phyloP scores from a whole-genome alignment of 2,888 invertebrate genomes.

The Kryphioiulus occultus region DNA sequence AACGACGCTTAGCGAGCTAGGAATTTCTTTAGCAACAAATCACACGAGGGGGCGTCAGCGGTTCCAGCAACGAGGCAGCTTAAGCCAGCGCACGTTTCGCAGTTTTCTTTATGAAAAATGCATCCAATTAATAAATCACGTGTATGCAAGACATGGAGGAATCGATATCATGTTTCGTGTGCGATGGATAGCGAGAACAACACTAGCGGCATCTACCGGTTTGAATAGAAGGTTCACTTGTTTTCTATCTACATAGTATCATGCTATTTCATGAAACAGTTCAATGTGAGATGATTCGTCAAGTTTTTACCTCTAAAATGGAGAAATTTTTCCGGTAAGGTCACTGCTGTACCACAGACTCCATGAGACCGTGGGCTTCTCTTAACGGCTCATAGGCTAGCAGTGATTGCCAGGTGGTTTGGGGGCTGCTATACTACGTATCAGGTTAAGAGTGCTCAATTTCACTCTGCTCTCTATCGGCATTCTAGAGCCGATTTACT shows the following conservation, averaged over 20 bases:
- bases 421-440: too few relatives aligned
- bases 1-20: background rate
- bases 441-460: too few relatives aligned
- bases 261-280: too few relatives aligned
- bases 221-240: background rate
- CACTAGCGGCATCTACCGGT: background rate
- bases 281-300: too few relatives aligned
- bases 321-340: too few relatives aligned
- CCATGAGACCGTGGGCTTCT: too few relatives aligned
- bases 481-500: too few relatives aligned
- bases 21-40: background rate
- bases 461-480: too few relatives aligned
- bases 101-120: slow-evolving; percentile 21
- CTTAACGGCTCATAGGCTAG: too few relatives aligned
- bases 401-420: too few relatives aligned
- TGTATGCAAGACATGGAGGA: background rate
- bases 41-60: background rate
- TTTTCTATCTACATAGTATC: background rate
- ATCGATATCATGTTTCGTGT: background rate
- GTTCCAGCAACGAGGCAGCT: background rate
- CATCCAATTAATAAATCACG: slow-evolving; percentile 7
- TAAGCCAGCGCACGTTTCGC: background rate
- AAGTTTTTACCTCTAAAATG: too few relatives aligned
- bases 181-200: background rate
- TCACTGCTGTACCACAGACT: too few relatives aligned